Evolutionary conservation across 2,888 invertebrate genomes (phyloP).

Genomic region (Crossocerus cetratus): DNA sequence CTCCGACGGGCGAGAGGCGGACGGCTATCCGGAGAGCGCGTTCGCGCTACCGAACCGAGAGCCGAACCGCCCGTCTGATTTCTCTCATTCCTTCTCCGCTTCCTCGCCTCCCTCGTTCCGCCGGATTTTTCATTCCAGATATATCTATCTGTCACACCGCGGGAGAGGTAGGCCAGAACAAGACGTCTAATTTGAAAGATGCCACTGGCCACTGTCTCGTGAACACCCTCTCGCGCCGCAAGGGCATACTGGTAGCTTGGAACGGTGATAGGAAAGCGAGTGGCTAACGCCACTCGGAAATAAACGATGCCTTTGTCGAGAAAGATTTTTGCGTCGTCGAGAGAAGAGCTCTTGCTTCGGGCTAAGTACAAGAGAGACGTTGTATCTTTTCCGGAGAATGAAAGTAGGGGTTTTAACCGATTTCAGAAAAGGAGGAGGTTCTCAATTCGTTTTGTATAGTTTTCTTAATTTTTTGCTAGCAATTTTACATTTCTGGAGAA

Average conservation of each 20-base stretch:
- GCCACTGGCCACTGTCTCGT: conserved; percentile 9
- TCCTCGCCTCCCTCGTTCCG: background rate
- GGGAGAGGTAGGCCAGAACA: conserved; percentile 18
- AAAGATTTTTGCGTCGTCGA: background rate
- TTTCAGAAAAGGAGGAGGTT: too few species aligned
- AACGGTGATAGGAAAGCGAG: background rate
- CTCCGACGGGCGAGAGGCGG: conserved; percentile 50
- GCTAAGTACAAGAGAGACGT: conserved; percentile 33
- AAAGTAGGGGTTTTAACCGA: too few species aligned
- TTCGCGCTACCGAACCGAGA: conserved; percentile 46
- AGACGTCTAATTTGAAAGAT: conserved; percentile 49
- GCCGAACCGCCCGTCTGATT: conserved; percentile 44
- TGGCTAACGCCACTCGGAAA: background rate
- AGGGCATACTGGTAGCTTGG: too few species aligned
- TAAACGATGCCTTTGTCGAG: background rate
- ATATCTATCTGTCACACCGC: conserved; percentile 23
- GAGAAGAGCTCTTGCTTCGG: background rate
- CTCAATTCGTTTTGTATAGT: too few species aligned
- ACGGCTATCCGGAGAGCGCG: conserved; percentile 15
- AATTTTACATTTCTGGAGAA: too few species aligned
- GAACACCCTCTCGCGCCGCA: too few species aligned
- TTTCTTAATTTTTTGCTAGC: too few species aligned
- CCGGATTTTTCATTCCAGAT: conserved; percentile 45
- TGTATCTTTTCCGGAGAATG: too few species aligned
- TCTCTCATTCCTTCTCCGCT: conserved; percentile 18